Percentiles rank a stretch among this genome's conserved stretches.
These are phyloP conservation scores for Tenthredo livida DNA, from an alignment of 2,888 invertebrate genomes.

Conservation along the genomic window DNA sequence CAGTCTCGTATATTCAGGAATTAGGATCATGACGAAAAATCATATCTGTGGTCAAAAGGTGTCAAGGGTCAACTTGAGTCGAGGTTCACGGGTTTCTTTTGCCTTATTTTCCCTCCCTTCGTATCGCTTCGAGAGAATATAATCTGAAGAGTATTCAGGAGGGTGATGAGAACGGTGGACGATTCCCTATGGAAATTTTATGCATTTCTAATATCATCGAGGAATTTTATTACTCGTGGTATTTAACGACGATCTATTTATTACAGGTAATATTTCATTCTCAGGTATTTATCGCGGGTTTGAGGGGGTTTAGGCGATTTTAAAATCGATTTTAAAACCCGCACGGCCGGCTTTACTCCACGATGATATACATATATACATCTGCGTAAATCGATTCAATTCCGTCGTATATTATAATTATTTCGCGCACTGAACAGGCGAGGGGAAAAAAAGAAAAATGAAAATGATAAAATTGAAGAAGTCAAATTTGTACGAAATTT, in stretches of 20 bases:
- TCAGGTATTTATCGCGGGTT: slow-evolving; percentile 7
- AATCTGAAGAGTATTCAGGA: background rate
- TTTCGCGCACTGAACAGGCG: background rate
- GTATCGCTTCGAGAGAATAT: background rate
- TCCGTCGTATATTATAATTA: background rate
- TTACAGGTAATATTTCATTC: slow-evolving; percentile 38
- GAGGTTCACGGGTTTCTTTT: background rate
- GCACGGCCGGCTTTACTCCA: background rate
- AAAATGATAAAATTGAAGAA: too few relatives aligned
- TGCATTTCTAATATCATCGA: slow-evolving; percentile 36
- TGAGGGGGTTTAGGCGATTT: background rate
- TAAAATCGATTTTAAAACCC: background rate
- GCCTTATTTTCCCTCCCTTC: background rate
- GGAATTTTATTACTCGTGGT: slow-evolving; percentile 29
- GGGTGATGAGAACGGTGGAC: background rate
- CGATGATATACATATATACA: background rate
- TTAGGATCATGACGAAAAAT: background rate
- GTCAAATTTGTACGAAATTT: background rate
- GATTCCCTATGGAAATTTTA: slow-evolving; percentile 8
- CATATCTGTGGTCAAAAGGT: background rate
- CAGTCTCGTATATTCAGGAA: background rate
- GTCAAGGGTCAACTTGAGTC: slow-evolving; percentile 12
- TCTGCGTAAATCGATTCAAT: background rate
- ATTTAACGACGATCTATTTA: slow-evolving; percentile 15
- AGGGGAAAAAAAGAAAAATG: too few relatives aligned